Conservation (phyloP, 2,888 invertebrate genomes). For the Tiliacea citrago region DNA sequence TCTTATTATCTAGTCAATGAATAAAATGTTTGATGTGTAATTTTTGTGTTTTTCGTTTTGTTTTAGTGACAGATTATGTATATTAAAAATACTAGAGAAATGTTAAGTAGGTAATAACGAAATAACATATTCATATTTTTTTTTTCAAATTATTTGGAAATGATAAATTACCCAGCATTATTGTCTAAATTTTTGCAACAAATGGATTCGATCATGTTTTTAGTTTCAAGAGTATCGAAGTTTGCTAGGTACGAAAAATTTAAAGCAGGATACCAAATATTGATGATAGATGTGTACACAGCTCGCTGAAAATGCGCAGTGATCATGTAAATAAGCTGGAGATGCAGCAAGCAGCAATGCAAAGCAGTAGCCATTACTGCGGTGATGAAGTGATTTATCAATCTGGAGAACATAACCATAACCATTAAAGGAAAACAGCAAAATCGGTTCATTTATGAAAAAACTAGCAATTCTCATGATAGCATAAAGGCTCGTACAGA, state of each 20-base stretch:
- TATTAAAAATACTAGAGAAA: neutral
- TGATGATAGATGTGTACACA: neutral
- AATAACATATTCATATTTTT: neutral
- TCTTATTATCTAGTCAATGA: slow-evolving; percentile 14
- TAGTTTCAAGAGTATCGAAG: neutral
- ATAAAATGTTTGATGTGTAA: slow-evolving; percentile 16
- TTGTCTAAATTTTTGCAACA: neutral
- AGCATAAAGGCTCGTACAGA: too few species aligned
- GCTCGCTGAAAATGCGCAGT: neutral
- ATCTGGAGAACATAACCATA: neutral
- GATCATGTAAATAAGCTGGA: neutral
- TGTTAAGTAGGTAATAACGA: neutral
- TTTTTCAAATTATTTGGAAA: neutral
- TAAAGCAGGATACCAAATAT: slow-evolving; percentile 1
- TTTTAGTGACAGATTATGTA: neutral
- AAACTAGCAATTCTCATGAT: neutral
- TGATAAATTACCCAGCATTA: neutral
- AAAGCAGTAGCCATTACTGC: neutral
- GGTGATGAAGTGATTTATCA: neutral
- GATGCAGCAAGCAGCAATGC: neutral
- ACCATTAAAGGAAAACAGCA: neutral
- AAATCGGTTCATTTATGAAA: neutral
- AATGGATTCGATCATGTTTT: neutral
- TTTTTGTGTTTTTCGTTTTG: slow-evolving; percentile 1
- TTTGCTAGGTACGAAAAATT: neutral